phyloP scores from a whole-genome alignment of 2,113 vertebrate species.

The Alaudala cheleensis region DNA sequence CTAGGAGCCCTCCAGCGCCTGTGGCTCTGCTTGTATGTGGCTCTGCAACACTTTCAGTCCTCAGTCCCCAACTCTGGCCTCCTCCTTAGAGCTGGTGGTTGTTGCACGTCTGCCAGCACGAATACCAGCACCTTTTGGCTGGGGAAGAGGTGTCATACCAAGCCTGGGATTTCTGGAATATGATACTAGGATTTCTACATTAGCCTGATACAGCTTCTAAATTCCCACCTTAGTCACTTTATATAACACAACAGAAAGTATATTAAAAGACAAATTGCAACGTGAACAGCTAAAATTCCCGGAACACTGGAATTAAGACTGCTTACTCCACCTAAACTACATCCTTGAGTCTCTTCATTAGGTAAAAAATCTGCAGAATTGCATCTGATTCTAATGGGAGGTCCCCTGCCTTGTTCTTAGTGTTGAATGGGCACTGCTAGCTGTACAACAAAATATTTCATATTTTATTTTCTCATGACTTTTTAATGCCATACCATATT shows the following conservation, averaged over 20 bases:
- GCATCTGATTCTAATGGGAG: background rate
- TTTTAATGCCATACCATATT: background rate
- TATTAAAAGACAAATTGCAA: background rate
- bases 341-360: background rate
- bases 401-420: background rate
- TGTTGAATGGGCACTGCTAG: background rate
- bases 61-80: conserved; percentile 24
- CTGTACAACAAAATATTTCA: background rate
- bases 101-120: conserved; percentile 4
- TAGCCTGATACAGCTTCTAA: background rate
- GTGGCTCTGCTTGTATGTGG: background rate
- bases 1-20: background rate
- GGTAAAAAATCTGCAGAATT: background rate
- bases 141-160: conserved; percentile 9
- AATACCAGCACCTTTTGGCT: background rate
- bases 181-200: background rate
- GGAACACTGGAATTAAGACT: background rate
- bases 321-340: background rate
- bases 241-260: background rate
- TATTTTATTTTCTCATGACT: conserved; percentile 28
- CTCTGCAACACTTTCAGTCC: background rate
- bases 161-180: conserved; percentile 25
- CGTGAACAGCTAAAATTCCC: background rate
- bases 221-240: background rate
- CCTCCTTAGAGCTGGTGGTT: background rate